Conservation (phyloP, 2,113 vertebrate genomes). For the Rhipidura dahli region DNA sequence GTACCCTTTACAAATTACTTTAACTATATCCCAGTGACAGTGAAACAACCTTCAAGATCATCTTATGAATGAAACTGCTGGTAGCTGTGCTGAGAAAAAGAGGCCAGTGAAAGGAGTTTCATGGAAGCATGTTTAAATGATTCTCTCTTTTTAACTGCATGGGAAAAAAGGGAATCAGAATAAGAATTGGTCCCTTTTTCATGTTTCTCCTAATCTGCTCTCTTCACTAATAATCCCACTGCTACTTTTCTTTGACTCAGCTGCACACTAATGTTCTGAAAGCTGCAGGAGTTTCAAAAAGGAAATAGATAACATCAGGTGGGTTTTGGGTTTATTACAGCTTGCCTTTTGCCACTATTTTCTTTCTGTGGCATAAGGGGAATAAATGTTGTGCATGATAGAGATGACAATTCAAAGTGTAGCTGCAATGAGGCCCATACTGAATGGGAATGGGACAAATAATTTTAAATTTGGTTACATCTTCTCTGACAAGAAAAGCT, state of each 20-base stretch:
- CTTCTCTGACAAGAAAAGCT: conserved; percentile 18
- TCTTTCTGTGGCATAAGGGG: conserved; percentile 58
- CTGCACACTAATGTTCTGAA: conserved; percentile 58
- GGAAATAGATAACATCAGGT: conserved; percentile 58
- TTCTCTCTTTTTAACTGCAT: conserved; percentile 65
- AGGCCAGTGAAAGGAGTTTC: conserved; percentile 61
- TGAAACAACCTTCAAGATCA: conserved; percentile 73
- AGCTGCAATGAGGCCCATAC: neutral
- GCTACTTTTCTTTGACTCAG: conserved; percentile 64
- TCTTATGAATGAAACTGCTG: conserved; percentile 71
- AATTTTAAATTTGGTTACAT: conserved; percentile 36
- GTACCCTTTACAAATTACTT: conserved; percentile 68
- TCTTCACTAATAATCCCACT: conserved; percentile 63
- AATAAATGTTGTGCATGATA: conserved; percentile 21
- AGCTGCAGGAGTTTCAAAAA: conserved; percentile 53
- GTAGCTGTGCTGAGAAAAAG: conserved; percentile 66
- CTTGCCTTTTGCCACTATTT: conserved; percentile 63
- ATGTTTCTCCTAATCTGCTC: conserved; percentile 58
- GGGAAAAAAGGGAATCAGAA: conserved; percentile 49
- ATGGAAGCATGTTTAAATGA: conserved; percentile 60
- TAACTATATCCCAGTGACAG: conserved; percentile 59
- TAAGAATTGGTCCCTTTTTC: conserved; percentile 48
- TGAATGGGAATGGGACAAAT: conserved; percentile 25
- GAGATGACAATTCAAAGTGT: neutral
- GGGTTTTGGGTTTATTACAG: conserved; percentile 53